Base-by-base conservation (phyloP, 2,113 vertebrate species). In the Oenanthe melanoleuca region DNA sequence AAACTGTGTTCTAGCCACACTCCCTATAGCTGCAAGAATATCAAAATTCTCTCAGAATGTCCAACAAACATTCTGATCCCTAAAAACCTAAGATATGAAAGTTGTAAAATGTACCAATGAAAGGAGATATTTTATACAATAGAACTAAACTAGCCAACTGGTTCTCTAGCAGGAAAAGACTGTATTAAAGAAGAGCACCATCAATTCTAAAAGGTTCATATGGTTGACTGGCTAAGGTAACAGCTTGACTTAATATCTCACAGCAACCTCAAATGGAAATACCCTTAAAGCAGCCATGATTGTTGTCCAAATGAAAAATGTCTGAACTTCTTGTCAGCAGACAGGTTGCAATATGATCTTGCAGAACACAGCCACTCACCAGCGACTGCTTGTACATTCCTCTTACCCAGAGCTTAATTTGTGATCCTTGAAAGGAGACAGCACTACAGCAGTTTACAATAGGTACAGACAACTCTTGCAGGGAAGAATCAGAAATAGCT, bases 381-480 rank as follows among this genome's bases (percentile, higher is more conserved):
- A 2, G 37, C 2, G 12, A 47, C 44, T 49, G 44, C 40, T 7
- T 45, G n/a, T 8, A 57, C 34, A 33, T 1, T 8, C 1, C 38
- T 29, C 47, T 40, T 18, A 33, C 1, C 65, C 85, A 70, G 60
- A 74, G 60, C 7, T n/a, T 2, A 38, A 40, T 20, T 15, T 40
- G 21, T 1, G 7, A 56, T 5, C 7, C 5, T 56, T 25, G 34
- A 33, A 50, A 72, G 66, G 64, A 38, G 12, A 59, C 50, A 71
- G 26, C 0, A 1, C 38, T 13, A 9, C 53, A 47, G 23, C 40
- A 31, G 34, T 60, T 56, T 49, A 56, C 66, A 53, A 25, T 0
- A 55, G 59, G 52, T 25, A 60, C 67, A 88, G 60, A 55, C 21
- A 84, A 88, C 81, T 52, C 38, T 21, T 0, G 12, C 28, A 65